Evolutionary conservation across 2,888 invertebrate species (phyloP).

Genomic region (Dryococelus australis): DNA sequence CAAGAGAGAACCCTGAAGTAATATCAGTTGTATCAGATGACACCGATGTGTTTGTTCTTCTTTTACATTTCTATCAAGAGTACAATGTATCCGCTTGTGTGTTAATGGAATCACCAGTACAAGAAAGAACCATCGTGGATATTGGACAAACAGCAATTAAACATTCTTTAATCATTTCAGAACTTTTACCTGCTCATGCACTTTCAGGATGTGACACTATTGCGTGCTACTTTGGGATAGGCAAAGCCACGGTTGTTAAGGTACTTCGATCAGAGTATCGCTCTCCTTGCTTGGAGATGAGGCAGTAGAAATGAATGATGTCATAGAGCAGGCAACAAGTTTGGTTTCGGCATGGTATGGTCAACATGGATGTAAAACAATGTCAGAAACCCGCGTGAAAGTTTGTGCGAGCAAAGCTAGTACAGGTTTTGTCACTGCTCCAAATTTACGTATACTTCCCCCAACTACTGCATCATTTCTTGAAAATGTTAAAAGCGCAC

Average conservation of each 20-base stretch:
- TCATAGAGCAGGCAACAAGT: slow-evolving; percentile 10
- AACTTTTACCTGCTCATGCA: background rate
- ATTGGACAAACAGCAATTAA: background rate
- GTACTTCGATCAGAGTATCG: background rate
- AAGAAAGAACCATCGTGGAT: background rate
- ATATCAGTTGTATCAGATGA: background rate
- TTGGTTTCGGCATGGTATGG: background rate
- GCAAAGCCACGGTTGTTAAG: no score
- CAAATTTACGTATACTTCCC: background rate
- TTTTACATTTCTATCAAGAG: background rate
- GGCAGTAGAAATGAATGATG: background rate
- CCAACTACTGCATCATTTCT: background rate
- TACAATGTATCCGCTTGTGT: background rate
- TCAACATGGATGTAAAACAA: background rate
- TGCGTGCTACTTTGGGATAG: background rate
- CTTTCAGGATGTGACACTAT: background rate
- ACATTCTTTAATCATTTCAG: slow-evolving; percentile 3
- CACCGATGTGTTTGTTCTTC: background rate
- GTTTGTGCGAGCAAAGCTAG: background rate
- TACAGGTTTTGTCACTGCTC: background rate
- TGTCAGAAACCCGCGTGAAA: background rate
- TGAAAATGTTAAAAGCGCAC: background rate
- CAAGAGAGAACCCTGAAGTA: no score
- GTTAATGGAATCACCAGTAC: background rate
- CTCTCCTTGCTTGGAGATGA: background rate